Base-by-base conservation (phyloP, 2,888 invertebrate genomes). In the Nematopogon swammerdamellus region DNA sequence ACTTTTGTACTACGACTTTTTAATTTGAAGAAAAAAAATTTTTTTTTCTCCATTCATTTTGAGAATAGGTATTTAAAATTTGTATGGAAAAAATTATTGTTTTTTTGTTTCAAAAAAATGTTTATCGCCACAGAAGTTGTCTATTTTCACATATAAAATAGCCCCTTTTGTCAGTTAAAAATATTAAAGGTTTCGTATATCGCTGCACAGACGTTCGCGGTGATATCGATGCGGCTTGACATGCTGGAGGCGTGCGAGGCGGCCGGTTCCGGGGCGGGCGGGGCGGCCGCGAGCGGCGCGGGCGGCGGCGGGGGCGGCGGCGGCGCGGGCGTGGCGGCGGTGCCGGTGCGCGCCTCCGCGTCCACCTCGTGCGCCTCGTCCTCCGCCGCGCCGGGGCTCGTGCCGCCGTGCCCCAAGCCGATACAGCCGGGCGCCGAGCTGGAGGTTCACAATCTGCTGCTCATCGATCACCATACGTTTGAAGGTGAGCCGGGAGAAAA, bases 401-500 rank as follows among this genome's bases (percentile, higher is more conserved):
- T 83, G 18, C 72, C 88, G 50, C 86, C 85, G 2, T 89, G 90
- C 60, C 92, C 92, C 18, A 91, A 90, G 51, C 92, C 91, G 1
- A 88, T 88, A 60, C 86, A 91, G 55, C 86, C 79, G 61, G 92
- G 92, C 0, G 89, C 92, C 63, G 96, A 97, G 72, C 84, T 94
- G 14, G 96, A 97, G 71, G 86, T 94, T 19, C 91, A 95, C 70
- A 92, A 90, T 70, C 82, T 98, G 56, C 82, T 98, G 19, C 81
- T 98, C 47, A 87, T 98, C 52, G 96, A 98, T 80, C 95, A 97
- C 63, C 95, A 97, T 70, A 97, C 97, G 0, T 97, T 97, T 69
- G 97, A 97, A 81, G 85, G 82, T 82, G 3, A 3, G 36, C 11
- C 3, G 6, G 14, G 56, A 48, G 19, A 11, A 6, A 4, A 25